A percentile compares a stretch with the other conserved stretches of the same genome.
These are phyloP conservation scores for Leptestheria dahalacensis DNA, from an alignment of 1,140 invertebrate genomes.

Conservation along the genomic window DNA sequence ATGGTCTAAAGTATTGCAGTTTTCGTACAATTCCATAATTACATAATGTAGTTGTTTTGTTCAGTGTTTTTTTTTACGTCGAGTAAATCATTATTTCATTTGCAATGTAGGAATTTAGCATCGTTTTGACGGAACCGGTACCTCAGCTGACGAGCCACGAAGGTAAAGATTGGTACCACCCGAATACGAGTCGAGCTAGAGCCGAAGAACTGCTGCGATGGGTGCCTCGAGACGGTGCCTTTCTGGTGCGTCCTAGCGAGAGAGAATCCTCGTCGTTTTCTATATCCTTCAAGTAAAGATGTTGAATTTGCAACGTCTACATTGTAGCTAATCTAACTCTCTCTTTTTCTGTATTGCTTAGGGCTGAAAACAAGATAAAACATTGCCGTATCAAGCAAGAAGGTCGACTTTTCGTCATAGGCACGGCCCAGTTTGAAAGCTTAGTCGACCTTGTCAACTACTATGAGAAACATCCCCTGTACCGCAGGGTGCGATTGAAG, in stretches of 20 bases:
- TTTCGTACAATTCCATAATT: too few species aligned
- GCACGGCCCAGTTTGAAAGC: slow-evolving; percentile 80
- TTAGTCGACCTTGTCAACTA: slow-evolving; percentile 81
- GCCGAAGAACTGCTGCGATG: slow-evolving; percentile 75
- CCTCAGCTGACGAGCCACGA: slow-evolving; percentile 90
- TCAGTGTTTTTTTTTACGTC: not conserved
- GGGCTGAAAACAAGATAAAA: slow-evolving; percentile 83
- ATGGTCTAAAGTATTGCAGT: too few species aligned
- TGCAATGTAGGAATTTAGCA: slow-evolving; percentile 54
- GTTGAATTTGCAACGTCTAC: not conserved
- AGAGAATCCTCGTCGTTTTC: slow-evolving; percentile 71
- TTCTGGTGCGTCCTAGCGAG: slow-evolving; percentile 74
- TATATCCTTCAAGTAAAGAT: slow-evolving; percentile 75
- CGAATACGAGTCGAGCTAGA: slow-evolving; percentile 53
- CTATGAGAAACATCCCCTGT: slow-evolving; percentile 79
- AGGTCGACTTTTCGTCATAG: slow-evolving; percentile 76
- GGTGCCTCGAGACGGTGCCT: slow-evolving; percentile 74
- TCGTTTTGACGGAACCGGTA: slow-evolving; percentile 75
- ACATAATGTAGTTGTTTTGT: too few species aligned
- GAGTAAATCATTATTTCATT: slow-evolving; percentile 3
- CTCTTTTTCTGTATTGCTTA: slow-evolving; percentile 29
- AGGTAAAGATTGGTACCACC: slow-evolving; percentile 85
- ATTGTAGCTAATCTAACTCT: not conserved
- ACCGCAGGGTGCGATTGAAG: slow-evolving; percentile 71
- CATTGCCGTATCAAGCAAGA: slow-evolving; percentile 87